Conservation (phyloP, 2,888 invertebrate species). For the Glomeris marginata region DNA sequence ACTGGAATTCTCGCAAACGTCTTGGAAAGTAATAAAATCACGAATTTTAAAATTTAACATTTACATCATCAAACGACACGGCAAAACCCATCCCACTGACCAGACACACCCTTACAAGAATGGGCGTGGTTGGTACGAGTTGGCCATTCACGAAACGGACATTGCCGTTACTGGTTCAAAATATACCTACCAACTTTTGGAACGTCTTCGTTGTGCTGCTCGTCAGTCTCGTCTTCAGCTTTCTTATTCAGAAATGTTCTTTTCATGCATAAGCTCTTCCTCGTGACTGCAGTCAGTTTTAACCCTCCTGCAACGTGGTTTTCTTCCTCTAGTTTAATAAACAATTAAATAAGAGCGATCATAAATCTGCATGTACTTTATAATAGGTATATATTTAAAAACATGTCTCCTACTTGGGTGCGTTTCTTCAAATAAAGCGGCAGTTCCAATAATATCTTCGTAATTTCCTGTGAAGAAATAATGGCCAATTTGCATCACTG, state of each 20-base stretch:
- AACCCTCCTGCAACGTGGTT: not conserved
- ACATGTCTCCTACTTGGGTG: too few relatives aligned
- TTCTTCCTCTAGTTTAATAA: not conserved
- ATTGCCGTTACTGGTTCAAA: too few relatives aligned
- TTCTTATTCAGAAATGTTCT: constrained; percentile 12
- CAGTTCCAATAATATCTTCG: constrained; percentile 9
- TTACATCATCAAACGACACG: too few relatives aligned
- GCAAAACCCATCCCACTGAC: too few relatives aligned
- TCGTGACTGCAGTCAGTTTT: constrained; percentile 2
- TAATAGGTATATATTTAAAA: not conserved
- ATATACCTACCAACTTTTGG: too few relatives aligned
- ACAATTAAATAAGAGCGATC: not conserved
- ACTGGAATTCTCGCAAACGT: too few relatives aligned
- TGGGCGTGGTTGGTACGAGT: too few relatives aligned
- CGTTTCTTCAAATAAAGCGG: constrained; percentile 10
- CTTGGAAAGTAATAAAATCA: too few relatives aligned
- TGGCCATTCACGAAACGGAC: too few relatives aligned
- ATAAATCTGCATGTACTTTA: not conserved
- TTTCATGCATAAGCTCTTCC: constrained; percentile 11
- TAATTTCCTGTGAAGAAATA: constrained; percentile 13
- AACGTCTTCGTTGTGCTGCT: too few relatives aligned
- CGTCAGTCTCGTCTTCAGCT: not conserved
- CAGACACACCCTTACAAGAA: too few relatives aligned
- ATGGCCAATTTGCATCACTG: constrained; percentile 12
- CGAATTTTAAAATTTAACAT: too few relatives aligned